Conservation (phyloP, 53 echinoderm and acorn worm species). For the Hippasteria phrygiana region DNA sequence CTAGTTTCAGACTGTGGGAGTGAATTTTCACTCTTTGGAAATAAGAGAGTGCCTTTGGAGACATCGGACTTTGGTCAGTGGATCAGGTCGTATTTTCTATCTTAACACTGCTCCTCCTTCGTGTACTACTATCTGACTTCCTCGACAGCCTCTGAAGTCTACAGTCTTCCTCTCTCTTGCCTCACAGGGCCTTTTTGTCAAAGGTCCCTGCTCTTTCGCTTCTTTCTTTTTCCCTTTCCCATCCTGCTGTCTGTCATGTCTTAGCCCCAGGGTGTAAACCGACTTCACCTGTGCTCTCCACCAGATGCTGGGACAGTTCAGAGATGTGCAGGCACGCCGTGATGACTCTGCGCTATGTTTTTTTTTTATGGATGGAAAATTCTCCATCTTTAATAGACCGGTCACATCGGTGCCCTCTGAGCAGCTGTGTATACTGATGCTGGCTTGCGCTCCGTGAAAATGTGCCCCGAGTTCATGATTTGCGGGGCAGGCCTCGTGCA, state of each 20-base stretch:
- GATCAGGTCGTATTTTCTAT: too few relatives aligned
- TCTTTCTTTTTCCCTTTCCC: background rate
- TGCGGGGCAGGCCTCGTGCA: background rate
- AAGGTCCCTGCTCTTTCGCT: background rate
- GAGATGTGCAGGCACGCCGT: constrained; percentile 2
- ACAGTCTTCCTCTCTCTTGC: background rate
- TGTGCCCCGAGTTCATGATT: background rate
- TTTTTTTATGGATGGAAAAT: background rate
- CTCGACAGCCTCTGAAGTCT: too few relatives aligned
- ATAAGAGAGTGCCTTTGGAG: too few relatives aligned
- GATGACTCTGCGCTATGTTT: background rate
- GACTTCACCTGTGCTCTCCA: constrained; percentile 20
- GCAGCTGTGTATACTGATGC: background rate
- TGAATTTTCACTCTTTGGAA: too few relatives aligned
- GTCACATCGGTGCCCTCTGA: background rate
- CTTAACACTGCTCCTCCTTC: too few relatives aligned
- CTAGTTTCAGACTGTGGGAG: too few relatives aligned
- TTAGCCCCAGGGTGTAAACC: background rate
- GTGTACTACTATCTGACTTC: too few relatives aligned
- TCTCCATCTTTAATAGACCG: background rate
- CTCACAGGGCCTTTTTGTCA: background rate
- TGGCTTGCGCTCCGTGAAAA: constrained; percentile 2
- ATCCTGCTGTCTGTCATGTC: background rate
- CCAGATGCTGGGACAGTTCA: constrained; percentile 14
- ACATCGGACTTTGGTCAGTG: too few relatives aligned